Conservation (phyloP, 1,140 invertebrate genomes). For the Acromyrmex echinatior region DNA sequence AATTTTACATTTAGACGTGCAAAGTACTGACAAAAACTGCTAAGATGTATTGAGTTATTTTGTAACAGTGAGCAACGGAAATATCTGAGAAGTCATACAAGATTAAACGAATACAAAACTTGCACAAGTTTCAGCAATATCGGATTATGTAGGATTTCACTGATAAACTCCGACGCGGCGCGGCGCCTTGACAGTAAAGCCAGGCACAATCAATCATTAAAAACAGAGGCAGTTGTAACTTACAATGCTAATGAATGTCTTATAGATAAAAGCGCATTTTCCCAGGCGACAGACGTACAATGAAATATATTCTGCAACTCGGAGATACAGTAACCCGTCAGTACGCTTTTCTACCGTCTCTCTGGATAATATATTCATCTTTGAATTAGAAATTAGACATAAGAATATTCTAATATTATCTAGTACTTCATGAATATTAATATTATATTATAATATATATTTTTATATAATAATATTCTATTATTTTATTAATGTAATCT, state of each 20-base stretch:
- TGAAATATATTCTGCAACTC: constrained; percentile 6
- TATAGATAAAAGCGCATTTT: constrained; percentile 25
- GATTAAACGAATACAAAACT: constrained; percentile 45
- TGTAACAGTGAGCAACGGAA: neutral
- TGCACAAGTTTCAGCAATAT: neutral
- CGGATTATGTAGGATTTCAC: neutral
- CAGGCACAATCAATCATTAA: constrained; percentile 44
- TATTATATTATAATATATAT: neutral
- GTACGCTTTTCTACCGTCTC: neutral
- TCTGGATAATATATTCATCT: neutral
- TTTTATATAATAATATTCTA: no score
- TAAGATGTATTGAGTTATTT: neutral
- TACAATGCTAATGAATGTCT: constrained; percentile 34
- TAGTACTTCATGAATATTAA: neutral
- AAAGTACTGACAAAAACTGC: neutral
- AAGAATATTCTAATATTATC: neutral
- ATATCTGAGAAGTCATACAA: constrained; percentile 11
- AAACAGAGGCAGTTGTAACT: constrained; percentile 39
- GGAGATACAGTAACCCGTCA: neutral
- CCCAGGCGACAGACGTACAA: constrained; percentile 13
- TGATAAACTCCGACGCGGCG: constrained; percentile 1
- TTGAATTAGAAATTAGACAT: constrained; percentile 17
- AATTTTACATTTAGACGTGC: neutral
- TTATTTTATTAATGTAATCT: no score
- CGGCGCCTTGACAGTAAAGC: neutral